Evolutionary conservation across 2,888 invertebrate genomes (phyloP), one percentile per base, ranked within the genome.

Genomic region (Dromius quadrimaculatus): DNA sequence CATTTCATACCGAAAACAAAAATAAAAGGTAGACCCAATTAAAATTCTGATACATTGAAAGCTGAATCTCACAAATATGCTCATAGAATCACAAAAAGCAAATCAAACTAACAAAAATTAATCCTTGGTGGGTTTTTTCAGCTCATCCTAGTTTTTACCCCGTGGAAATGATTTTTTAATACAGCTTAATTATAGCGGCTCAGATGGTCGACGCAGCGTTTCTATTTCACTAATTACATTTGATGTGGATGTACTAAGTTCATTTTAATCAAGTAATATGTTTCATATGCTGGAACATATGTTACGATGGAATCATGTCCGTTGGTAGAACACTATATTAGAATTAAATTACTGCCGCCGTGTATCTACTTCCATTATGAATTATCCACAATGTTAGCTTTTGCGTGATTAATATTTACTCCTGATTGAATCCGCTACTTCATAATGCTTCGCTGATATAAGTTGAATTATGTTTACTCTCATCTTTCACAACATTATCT

Each of bases 231-330:
- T 68, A 68, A 68, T 68, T 59, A 68, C 68, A 68, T 68, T 68
- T 59, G 68, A 68, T 54, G 54, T 65, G 54, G 38, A 65, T 54
- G 20, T 38, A 50, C 68, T 68, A 68, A 68, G 43, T 68, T 59
- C 59, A 45, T 68, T 68, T 68, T 68, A 68, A 68, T 68, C 68
- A 68, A 68, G 68, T 68, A 68, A 68, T 68, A 68, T 43, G 68
- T 68, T 68, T 59, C 59, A 68, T 68, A 38, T 38, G 36, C 62
- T 41, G 41, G 62, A 41, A 62, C 62, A 62, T 62, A 38, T 62
- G 38, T 62, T 15, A 5, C 11, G 19, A 13, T 34, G 41, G 32
- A 9, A 28, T 45, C 15, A 17, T 5, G 11, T 11, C 20, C 54
- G 32, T 8, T 11, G 4, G 9, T 6, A 4, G 23, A n/a, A 22